Evolutionary conservation across 1,140 invertebrate species (phyloP).

Genomic region (Drosophila sucinea): DNA sequence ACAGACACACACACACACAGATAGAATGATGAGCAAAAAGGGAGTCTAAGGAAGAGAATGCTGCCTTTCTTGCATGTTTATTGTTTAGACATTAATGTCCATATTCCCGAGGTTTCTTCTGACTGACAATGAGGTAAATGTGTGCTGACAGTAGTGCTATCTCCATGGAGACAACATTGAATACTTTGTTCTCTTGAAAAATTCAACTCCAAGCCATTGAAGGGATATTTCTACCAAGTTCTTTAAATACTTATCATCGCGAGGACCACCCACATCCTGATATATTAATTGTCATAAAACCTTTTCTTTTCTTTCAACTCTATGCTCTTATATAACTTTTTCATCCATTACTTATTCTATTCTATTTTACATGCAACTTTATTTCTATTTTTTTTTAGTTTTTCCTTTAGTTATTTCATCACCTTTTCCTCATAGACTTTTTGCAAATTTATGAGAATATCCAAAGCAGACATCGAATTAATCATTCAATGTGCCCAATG

Average conservation of each 20-base stretch:
- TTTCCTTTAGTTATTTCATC: background rate
- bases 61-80: constrained; percentile 42
- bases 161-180: background rate
- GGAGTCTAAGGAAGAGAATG: background rate
- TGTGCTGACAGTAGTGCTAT: constrained; percentile 36
- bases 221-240: too few relatives aligned
- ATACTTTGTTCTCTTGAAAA: background rate
- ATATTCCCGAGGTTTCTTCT: constrained; percentile 21
- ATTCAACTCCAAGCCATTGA: background rate
- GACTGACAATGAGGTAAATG: constrained; percentile 31
- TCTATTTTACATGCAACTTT: background rate
- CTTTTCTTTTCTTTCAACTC: too few relatives aligned
- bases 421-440: background rate
- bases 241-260: too few relatives aligned
- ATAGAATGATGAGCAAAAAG: background rate
- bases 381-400: background rate
- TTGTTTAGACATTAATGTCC: constrained; percentile 49
- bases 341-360: too few relatives aligned
- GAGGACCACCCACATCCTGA: too few relatives aligned
- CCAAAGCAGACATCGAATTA: constrained; percentile 36
- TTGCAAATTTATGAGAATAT: constrained; percentile 50
- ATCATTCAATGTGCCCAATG: constrained; percentile 43
- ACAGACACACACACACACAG: too few relatives aligned
- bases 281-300: too few relatives aligned
- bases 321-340: too few relatives aligned